Base-by-base conservation (phyloP, 2,113 vertebrate species). In the Podarcis muralis region DNA sequence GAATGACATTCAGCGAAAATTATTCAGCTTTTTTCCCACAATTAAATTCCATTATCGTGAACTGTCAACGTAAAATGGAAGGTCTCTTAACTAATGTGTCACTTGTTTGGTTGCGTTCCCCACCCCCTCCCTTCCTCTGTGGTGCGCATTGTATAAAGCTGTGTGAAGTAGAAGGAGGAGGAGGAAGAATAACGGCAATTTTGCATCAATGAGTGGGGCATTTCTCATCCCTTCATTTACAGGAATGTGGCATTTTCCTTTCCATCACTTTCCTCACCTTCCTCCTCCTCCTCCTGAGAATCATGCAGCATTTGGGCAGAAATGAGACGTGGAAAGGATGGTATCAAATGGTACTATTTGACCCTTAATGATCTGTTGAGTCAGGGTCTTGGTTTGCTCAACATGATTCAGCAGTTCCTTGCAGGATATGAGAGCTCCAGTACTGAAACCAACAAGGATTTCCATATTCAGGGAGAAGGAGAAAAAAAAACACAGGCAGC, bases 1-100 rank as follows among this genome's bases (percentile, higher is more conserved):
- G 97, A 97, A 96, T 97, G 97, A 97, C 96, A 97, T 97, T 97
- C 96, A 97, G 96, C 93, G 95, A 94, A 96, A 97, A 97, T 97
- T 97, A 97, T 97, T 97, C 95, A 93, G 92, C 94, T 95, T 96
- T 95, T 93, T 43, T 3, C 80, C 92, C 95, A 96, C 96, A 97
- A 97, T 97, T 97, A 97, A 96, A 97, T 96, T 97, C 94, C 95
- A 97, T 97, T 97, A 96, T 96, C 87, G 79, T 93, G 93, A 97
- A 95, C 95, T 90, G 95, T 96, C 96, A 96, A 96, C 95, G 95
- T 93, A 96, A 96, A 97, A 96, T 91, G 91, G 94, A 94, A 96
- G 95, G 93, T 95, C 95, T 97, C 95, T 96, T 96, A 97, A 97
- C 96, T 97, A 97, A 97, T 93, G 95, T 93, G 94, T 89, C 11